Conservation (phyloP, 2,797 vertebrate genomes). For the Onychomys leucogaster region DNA sequence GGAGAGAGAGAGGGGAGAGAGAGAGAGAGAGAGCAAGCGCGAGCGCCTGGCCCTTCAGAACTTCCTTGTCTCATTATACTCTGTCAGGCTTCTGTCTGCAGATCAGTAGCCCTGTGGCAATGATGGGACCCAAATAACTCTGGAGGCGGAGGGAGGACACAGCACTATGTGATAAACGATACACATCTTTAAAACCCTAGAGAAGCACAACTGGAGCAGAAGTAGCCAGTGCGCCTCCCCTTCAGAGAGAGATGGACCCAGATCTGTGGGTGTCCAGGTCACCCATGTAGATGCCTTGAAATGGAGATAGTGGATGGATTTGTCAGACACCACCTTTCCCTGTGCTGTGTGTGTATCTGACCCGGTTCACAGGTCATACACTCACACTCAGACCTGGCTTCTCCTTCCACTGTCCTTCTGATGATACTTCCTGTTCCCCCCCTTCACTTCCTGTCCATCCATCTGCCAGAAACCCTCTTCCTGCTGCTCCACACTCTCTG, state of each 20-base stretch:
- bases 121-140: background rate
- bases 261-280: background rate
- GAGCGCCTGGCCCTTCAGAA: background rate
- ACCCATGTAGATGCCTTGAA: background rate
- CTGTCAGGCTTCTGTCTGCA: background rate
- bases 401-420: background rate
- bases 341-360: background rate
- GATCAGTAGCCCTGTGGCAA: background rate
- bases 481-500: background rate
- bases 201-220: background rate
- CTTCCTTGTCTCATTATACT: background rate
- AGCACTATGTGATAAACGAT: background rate
- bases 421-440: too few species aligned
- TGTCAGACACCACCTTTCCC: background rate
- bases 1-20: too few species aligned
- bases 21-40: too few species aligned
- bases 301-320: background rate
- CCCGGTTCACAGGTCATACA: background rate
- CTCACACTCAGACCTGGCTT: background rate
- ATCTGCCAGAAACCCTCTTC: background rate
- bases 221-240: background rate
- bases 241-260: background rate
- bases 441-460: background rate
- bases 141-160: background rate
- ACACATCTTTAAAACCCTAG: background rate